A percentile compares a stretch with the other conserved stretches of the same genome.
Conservation (phyloP, 1,140 invertebrate species). For the Lutraria rhynchaena region DNA sequence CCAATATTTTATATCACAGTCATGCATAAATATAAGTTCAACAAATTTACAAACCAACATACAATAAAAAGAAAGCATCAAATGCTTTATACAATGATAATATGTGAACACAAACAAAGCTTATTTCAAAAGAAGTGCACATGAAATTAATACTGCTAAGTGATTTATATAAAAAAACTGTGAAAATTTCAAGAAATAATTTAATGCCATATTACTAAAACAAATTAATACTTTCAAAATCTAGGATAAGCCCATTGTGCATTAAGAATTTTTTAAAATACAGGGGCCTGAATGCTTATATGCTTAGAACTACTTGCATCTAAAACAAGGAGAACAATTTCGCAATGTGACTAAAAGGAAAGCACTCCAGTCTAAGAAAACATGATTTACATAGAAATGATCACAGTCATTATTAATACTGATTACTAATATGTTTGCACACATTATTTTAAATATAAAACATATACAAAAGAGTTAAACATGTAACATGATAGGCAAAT, state of each 20-base stretch:
- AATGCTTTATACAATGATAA: slow-evolving; percentile 58
- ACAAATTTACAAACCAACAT: slow-evolving; percentile 39
- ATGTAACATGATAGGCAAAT: slow-evolving; percentile 15
- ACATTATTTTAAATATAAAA: slow-evolving; percentile 13
- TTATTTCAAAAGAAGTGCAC: slow-evolving; percentile 53
- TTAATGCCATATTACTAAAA: neutral
- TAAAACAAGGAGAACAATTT: neutral
- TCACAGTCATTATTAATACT: slow-evolving; percentile 43
- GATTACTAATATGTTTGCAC: slow-evolving; percentile 31
- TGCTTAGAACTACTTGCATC: neutral
- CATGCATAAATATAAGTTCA: slow-evolving; percentile 8
- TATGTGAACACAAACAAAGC: slow-evolving; percentile 58
- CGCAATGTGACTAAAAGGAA: neutral
- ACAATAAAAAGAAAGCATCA: slow-evolving; percentile 35
- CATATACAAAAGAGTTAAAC: neutral
- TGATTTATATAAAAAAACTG: slow-evolving; percentile 31
- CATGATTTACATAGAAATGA: slow-evolving; percentile 9
- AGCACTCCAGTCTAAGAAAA: neutral
- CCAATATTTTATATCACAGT: slow-evolving; percentile 19
- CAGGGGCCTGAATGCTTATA: neutral
- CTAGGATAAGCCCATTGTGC: neutral
- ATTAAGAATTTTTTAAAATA: neutral
- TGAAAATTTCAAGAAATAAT: slow-evolving; percentile 28
- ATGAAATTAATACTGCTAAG: slow-evolving; percentile 58
- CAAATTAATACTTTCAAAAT: neutral